Percentiles rank a stretch among this genome's conserved stretches.
phyloP scores from a whole-genome alignment of 2,113 vertebrate genomes.

The Mustelus asterias region DNA sequence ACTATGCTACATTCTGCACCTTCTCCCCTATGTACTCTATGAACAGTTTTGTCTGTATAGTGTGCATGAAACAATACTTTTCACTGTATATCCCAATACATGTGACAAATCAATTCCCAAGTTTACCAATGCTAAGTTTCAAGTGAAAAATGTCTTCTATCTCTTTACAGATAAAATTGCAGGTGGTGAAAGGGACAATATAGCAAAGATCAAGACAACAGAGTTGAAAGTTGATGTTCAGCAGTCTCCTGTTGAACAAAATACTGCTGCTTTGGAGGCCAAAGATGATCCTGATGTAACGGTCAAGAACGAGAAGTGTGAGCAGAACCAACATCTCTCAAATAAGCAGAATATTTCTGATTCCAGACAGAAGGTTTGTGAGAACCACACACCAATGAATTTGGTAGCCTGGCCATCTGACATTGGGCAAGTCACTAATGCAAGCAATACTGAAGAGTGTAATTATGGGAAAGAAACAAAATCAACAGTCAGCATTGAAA shows the following conservation, averaged over 20 bases:
- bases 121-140: not conserved
- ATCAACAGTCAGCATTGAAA: not conserved
- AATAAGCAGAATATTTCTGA: not conserved
- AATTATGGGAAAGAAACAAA: not conserved
- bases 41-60: too few relatives aligned
- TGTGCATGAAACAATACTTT: too few relatives aligned
- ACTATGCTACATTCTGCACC: too few relatives aligned
- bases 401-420: too few relatives aligned
- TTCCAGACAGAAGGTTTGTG: not conserved
- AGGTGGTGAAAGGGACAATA: not conserved
- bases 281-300: not conserved
- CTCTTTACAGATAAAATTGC: not conserved
- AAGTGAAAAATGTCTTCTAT: not conserved
- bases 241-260: not conserved
- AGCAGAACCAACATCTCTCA: not conserved
- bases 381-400: not conserved
- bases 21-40: too few relatives aligned
- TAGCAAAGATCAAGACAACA: not conserved
- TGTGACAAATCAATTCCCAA: too few relatives aligned
- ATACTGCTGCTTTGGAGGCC: not conserved
- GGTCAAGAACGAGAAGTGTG: not conserved
- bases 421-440: not conserved
- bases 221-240: not conserved
- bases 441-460: not conserved
- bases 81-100: too few relatives aligned